Evolutionary conservation across 2,797 vertebrate genomes (phyloP).

Genomic region (Leontopithecus rosalia): DNA sequence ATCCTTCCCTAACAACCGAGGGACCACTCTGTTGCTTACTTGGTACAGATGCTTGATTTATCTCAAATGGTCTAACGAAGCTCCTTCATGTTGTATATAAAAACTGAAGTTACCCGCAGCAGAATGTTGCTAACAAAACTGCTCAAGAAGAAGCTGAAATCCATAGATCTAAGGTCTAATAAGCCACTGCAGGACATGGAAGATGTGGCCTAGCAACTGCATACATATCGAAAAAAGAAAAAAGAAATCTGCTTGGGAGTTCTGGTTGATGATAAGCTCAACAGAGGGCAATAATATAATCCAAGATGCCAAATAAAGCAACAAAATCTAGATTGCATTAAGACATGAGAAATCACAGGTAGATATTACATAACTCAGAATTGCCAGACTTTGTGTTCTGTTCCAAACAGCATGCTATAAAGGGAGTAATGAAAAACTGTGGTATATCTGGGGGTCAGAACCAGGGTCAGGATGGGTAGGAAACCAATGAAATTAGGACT

Average conservation of each 20-base stretch:
- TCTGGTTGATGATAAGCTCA: slow-evolving; percentile 11
- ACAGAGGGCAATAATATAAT: slow-evolving; percentile 13
- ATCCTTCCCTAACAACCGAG: not conserved
- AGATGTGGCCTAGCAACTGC: slow-evolving; percentile 1
- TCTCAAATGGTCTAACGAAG: not conserved
- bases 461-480: not conserved
- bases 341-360: not conserved
- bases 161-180: not conserved
- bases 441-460: not conserved
- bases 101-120: not conserved
- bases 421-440: not conserved
- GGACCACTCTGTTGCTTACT: not conserved
- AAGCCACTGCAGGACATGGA: not conserved
- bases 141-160: not conserved
- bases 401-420: not conserved
- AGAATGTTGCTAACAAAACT: slow-evolving; percentile 17
- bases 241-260: not conserved
- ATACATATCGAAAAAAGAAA: not conserved
- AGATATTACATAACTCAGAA: not conserved
- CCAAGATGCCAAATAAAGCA: not conserved
- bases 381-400: not conserved
- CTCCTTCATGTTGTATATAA: not conserved
- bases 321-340: not conserved
- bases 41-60: not conserved
- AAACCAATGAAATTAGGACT: not conserved